These are phyloP conservation scores for Centropyge bicolor DNA, from an alignment of 2,797 vertebrate species.

Conservation along the genomic window DNA sequence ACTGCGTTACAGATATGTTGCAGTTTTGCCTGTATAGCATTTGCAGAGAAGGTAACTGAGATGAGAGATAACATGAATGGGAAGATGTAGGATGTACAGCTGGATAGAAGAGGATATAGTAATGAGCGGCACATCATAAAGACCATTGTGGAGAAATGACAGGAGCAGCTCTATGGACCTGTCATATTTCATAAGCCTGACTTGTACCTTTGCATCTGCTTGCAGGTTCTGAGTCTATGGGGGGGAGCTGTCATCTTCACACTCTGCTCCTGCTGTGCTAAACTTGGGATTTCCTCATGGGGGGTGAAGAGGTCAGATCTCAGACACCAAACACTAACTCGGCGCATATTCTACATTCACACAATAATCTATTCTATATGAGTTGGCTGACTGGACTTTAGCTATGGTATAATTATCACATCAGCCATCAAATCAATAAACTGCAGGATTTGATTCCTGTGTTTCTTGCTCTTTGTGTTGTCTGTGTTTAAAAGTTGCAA, in stretches of 20 bases:
- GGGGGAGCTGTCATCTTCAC: too few relatives aligned
- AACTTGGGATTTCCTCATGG: too few relatives aligned
- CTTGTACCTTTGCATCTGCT: too few relatives aligned
- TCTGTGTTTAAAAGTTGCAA: not conserved
- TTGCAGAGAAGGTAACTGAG: not conserved
- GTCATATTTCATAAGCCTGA: too few relatives aligned
- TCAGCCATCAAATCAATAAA: not conserved
- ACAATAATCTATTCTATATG: constrained; percentile 1
- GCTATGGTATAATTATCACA: constrained; percentile 2
- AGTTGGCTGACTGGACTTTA: not conserved
- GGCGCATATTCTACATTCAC: not conserved
- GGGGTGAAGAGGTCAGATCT: too few relatives aligned
- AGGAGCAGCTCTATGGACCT: not conserved
- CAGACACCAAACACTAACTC: too few relatives aligned
- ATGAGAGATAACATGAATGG: not conserved
- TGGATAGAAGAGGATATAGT: not conserved
- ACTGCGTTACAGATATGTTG: not conserved
- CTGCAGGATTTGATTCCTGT: not conserved
- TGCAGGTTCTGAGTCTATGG: too few relatives aligned
- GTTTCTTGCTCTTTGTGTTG: too few relatives aligned
- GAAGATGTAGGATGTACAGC: constrained; percentile 8
- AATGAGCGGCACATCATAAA: constrained; percentile 14
- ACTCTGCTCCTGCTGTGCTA: too few relatives aligned
- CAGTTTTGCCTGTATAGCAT: not conserved
- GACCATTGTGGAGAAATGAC: not conserved